Evolutionary conservation across 2,888 invertebrate species (phyloP).

Genomic region (Drosophila koepferae): DNA sequence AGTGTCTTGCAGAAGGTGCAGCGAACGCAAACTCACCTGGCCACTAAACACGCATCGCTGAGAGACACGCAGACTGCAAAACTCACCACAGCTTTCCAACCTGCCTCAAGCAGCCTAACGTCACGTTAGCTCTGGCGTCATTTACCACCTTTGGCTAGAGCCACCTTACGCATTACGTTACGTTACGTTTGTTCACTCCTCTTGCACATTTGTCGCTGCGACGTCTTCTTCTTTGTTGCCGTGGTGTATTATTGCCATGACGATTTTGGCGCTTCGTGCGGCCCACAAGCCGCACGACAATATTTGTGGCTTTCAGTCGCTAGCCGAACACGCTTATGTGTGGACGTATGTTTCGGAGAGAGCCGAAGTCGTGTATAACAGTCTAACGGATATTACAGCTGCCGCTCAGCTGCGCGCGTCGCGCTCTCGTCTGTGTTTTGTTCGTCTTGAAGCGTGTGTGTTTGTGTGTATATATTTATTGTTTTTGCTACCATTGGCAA

Average conservation of each 20-base stretch:
- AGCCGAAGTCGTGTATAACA: conserved; percentile 23
- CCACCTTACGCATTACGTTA: conserved; percentile 41
- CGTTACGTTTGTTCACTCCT: conserved; percentile 14
- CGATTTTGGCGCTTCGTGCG: conserved; percentile 33
- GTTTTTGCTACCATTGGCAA: conserved; percentile 67
- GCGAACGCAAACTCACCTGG: conserved; percentile 61
- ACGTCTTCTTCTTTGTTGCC: conserved; percentile 18
- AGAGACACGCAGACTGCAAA: conserved; percentile 24
- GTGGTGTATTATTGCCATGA: conserved; percentile 22
- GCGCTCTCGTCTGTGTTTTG: conserved; percentile 43
- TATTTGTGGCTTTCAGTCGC: conserved; percentile 64
- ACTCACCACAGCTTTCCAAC: conserved; percentile 60
- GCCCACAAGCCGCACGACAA: conserved; percentile 57
- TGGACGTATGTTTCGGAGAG: conserved; percentile 45
- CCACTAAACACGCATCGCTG: conserved; percentile 43
- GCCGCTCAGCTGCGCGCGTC: conserved; percentile 75
- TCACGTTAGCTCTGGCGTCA: conserved; percentile 40
- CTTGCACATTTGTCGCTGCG: conserved; percentile 36
- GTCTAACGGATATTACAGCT: conserved; percentile 47
- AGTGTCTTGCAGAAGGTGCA: conserved; percentile 61
- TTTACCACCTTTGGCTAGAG: conserved; percentile 26
- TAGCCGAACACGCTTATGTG: conserved; percentile 65
- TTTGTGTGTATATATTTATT: conserved; percentile 27
- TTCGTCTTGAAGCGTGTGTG: conserved; percentile 1
- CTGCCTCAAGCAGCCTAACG: conserved; percentile 66